These are phyloP conservation scores for Lepidurus arcticus DNA, from an alignment of 1,140 invertebrate genomes.

Conservation along the genomic window DNA sequence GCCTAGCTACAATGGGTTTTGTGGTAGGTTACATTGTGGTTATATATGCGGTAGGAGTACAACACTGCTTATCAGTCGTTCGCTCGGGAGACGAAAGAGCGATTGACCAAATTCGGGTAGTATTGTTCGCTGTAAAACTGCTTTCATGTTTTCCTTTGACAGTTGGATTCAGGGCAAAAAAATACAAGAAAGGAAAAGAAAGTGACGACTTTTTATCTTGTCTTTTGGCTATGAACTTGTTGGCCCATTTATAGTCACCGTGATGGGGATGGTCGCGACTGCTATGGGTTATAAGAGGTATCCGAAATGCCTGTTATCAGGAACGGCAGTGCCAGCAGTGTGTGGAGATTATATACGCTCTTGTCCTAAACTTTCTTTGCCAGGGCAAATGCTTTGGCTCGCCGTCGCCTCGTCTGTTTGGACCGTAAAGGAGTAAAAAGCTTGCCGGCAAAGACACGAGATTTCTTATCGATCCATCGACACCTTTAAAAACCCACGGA, in stretches of 20 bases:
- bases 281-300: constrained; percentile 7
- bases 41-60: background rate
- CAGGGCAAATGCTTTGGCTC: background rate
- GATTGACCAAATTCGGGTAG: background rate
- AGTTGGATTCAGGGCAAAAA: background rate
- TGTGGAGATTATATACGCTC: background rate
- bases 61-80: background rate
- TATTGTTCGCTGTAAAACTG: background rate
- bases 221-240: background rate
- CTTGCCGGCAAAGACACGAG: background rate
- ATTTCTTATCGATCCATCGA: constrained; percentile 1
- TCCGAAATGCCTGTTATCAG: background rate
- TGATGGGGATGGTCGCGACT: constrained; percentile 20
- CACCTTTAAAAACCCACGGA: background rate
- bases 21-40: too few relatives aligned
- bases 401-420: background rate
- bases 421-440: background rate
- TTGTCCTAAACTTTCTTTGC: background rate
- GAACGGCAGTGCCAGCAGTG: background rate
- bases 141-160: background rate
- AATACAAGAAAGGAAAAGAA: background rate
- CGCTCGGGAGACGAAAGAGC: background rate
- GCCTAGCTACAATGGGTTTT: too few relatives aligned
- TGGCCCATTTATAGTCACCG: constrained; percentile 18
- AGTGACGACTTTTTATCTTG: constrained; percentile 8